Conservation (phyloP, 2,113 vertebrate species). For the Motacilla alba region DNA sequence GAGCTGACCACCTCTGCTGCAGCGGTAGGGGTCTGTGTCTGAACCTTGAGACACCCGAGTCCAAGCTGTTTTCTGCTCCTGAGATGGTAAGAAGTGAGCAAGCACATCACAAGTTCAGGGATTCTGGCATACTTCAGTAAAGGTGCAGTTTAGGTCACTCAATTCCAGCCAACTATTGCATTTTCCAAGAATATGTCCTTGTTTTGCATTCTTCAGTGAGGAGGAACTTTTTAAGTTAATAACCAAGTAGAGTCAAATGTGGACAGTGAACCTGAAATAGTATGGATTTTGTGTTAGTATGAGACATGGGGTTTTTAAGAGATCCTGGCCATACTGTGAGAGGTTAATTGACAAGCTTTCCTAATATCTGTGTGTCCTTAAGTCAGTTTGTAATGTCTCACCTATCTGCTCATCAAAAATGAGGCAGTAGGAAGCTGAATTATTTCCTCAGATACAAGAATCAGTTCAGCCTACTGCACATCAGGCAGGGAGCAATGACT, state of each 20-base stretch:
- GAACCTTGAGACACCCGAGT: not conserved
- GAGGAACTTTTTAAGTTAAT: not conserved
- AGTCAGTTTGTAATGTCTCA: not conserved
- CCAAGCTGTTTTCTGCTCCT: not conserved
- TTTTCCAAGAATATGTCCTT: not conserved
- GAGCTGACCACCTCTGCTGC: not conserved
- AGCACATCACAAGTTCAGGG: accelerated
- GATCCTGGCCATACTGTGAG: not conserved
- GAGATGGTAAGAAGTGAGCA: not conserved
- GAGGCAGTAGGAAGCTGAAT: not conserved
- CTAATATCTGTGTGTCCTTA: not conserved
- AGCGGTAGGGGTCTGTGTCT: not conserved
- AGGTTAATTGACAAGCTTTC: not conserved
- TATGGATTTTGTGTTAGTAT: not conserved
- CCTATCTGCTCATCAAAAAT: not conserved
- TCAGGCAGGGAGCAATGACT: not conserved
- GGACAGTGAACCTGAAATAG: not conserved
- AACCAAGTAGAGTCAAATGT: not conserved
- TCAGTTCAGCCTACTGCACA: not conserved
- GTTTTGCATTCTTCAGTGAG: not conserved
- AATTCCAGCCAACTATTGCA: accelerated
- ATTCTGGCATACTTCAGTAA: not conserved
- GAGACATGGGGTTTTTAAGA: not conserved
- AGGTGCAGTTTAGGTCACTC: not conserved
- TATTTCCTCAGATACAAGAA: not conserved